phyloP scores from a whole-genome alignment of 2,888 invertebrate genomes.

The Spatulosminthurus flaviceps region DNA sequence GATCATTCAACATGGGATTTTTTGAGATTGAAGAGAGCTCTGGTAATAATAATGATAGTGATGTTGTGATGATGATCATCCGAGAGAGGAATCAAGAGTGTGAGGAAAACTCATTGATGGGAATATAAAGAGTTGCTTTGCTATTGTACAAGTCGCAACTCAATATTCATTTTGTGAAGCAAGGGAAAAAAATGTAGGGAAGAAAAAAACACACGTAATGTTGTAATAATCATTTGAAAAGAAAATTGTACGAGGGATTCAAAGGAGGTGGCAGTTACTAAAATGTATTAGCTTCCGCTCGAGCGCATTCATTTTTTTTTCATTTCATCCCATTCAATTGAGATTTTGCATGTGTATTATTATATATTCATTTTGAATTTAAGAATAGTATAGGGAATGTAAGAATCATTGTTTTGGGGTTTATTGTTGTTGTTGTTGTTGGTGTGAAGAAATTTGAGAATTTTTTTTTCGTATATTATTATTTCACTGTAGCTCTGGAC shows the following conservation, averaged over 20 bases:
- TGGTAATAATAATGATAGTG: constrained; percentile 1
- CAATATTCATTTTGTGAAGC: not conserved
- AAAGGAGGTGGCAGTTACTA: constrained; percentile 9
- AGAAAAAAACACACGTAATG: not conserved
- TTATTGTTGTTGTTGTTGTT: constrained; percentile 16
- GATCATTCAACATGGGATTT: not conserved
- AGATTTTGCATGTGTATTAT: not conserved
- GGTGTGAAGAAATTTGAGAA: too few relatives aligned
- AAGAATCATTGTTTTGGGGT: constrained; percentile 21
- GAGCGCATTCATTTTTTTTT: not conserved
- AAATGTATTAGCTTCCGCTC: constrained; percentile 4
- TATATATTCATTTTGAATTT: constrained; percentile 2
- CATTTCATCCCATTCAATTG: not conserved
- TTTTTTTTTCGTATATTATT: not conserved
- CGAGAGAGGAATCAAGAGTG: constrained; percentile 20
- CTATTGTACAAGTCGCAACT: too few relatives aligned
- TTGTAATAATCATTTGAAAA: constrained; percentile 13
- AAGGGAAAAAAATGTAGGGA: not conserved
- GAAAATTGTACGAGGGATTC: constrained; percentile 3
- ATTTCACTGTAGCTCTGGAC: not conserved
- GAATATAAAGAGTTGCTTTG: not conserved
- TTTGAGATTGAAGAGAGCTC: not conserved
- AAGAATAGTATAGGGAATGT: not conserved
- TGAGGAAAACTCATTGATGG: not conserved
- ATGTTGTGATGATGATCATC: constrained; percentile 1